Evolutionary conservation across 1,140 invertebrate species (phyloP).

Genomic region (Nylanderia fulva): DNA sequence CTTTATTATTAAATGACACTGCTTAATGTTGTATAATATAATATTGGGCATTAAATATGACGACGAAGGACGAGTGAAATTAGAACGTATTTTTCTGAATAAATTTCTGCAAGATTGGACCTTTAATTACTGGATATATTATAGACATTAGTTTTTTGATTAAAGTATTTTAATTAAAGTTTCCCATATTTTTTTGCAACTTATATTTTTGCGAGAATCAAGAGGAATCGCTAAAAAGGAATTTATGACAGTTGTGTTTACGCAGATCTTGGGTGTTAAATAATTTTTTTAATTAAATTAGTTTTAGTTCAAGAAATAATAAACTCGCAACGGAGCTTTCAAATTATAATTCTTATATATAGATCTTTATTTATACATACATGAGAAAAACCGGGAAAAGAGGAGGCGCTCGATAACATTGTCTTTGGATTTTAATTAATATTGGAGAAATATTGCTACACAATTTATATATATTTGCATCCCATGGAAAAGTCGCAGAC

Average conservation of each 20-base stretch:
- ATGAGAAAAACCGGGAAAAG: not conserved
- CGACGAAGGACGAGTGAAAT: constrained; percentile 8
- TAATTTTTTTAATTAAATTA: not conserved
- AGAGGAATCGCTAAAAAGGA: not conserved
- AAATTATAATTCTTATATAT: not conserved
- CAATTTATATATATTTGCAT: constrained; percentile 47
- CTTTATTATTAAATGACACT: constrained; percentile 24
- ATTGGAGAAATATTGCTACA: not conserved
- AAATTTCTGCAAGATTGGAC: not conserved
- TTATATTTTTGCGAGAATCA: not conserved
- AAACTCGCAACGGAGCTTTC: not conserved
- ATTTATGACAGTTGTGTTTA: too few relatives aligned
- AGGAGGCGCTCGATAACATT: not conserved
- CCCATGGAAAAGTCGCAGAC: not conserved
- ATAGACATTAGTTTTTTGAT: not conserved
- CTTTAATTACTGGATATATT: not conserved
- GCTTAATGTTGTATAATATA: not conserved
- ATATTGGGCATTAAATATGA: not conserved
- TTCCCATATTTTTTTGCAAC: not conserved
- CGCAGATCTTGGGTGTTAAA: not conserved
- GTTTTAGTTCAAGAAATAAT: not conserved
- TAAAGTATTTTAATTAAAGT: not conserved
- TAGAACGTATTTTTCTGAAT: not conserved
- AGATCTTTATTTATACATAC: not conserved
- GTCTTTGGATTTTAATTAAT: not conserved